Conservation (phyloP, 2,113 vertebrate species). For the Tenebrosternarchus preto region DNA sequence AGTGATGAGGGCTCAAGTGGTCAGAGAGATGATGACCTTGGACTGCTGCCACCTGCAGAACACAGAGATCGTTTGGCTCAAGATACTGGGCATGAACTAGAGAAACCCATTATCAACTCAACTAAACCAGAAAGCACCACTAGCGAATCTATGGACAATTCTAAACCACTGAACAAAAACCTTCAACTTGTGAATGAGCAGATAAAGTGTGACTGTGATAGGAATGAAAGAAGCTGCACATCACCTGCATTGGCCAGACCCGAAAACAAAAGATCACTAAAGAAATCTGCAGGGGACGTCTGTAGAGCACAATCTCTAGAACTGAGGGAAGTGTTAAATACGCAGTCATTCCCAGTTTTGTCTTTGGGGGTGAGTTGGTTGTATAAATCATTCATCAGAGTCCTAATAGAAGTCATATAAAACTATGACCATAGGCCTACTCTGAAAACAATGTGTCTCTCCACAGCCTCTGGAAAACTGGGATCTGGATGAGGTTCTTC, state of each 20-base stretch:
- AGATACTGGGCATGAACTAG: not conserved
- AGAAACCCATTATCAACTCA: not conserved
- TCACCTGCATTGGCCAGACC: not conserved
- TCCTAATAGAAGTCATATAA: not conserved
- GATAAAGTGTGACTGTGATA: not conserved
- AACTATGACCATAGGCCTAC: not conserved
- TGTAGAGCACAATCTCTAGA: not conserved
- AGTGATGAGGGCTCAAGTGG: slow-evolving; percentile 3
- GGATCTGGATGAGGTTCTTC: slow-evolving; percentile 68
- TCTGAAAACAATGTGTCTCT: slow-evolving; percentile 38
- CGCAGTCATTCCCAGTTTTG: not conserved
- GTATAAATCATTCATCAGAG: not conserved
- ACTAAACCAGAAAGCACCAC: not conserved
- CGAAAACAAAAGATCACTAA: not conserved
- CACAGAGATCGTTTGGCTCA: not conserved
- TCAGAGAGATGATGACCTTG: not conserved
- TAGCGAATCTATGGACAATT: not conserved
- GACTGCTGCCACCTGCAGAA: not conserved
- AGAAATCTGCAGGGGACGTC: not conserved
- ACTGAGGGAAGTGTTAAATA: not conserved
- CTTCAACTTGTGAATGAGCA: not conserved
- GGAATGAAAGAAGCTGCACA: not conserved
- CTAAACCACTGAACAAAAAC: not conserved
- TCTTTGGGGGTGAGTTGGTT: slow-evolving; percentile 4
- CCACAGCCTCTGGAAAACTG: slow-evolving; percentile 72